Base-by-base conservation (phyloP, 2,797 vertebrate genomes). In the Aplochiton taeniatus region DNA sequence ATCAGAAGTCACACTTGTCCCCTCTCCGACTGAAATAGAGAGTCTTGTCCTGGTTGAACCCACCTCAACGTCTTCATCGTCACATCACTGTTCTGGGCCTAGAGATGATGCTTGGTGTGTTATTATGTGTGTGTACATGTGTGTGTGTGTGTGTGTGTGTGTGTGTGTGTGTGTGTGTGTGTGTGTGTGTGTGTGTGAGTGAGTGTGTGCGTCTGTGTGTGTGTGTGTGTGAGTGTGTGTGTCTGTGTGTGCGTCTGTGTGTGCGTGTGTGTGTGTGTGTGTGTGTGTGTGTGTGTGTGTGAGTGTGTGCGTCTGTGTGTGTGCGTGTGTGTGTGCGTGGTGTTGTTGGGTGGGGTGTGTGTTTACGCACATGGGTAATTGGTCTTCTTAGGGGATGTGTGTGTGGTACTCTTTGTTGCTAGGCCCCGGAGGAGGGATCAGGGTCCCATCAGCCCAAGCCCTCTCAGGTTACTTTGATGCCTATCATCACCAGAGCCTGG, bases 401-500 rank as follows among this genome's bases (percentile, higher is more conserved):
- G 47, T 17, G 13, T 58, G 55, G 42, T 10, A 13, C 18, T 57
- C 1, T 17, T 18, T 17, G 54, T 18, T 18, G 16, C 19, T 18
- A 41, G 10, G 8, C 13, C 50, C 8, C 9, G 0, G 9, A 58
- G 56, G 44, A 10, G 5, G 16, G 41, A 57, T 57, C 13, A n/a
- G 5, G 4, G 14, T 48, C 4, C 4, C 4, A 48, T 48, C 47
- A 11, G 2, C 54, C 18, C 10, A 11, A 16, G 11, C 0, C 0
- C 57, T 44, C 43, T 54, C 1, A 1, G 12, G 43, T 56, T 84
- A 69, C 80, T 86, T 79, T 70, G 68, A 72, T n/a, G n/a, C n/a
- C n/a, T n/a, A n/a, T 70, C 64, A 56, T 52, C 50, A 11, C 46
- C 52, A 65, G 17, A 49, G 58, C 58, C 3, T 67, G 63, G 63